A percentile compares a stretch with the other conserved stretches of the same genome.
These are phyloP conservation scores for Drosophila mulleri DNA, from an alignment of 2,888 invertebrate species.

Conservation along the genomic window DNA sequence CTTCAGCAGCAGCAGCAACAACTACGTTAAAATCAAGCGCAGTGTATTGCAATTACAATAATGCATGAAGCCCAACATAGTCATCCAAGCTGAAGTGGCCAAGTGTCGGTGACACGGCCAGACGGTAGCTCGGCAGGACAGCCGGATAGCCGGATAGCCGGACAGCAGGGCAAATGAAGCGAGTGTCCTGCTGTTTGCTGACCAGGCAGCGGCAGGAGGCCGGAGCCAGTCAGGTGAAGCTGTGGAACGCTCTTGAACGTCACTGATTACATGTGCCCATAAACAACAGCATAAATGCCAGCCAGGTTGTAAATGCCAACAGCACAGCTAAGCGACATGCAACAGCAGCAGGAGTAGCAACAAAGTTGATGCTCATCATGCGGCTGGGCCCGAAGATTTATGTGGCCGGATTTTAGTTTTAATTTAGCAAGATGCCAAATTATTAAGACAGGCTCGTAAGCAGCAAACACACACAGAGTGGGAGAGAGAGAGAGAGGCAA, in stretches of 20 bases:
- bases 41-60: constrained; percentile 63
- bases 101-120: constrained; percentile 49
- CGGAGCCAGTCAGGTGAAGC: constrained; percentile 42
- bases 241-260: constrained; percentile 41
- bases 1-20: constrained; percentile 33
- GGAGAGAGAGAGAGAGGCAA: no score
- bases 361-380: constrained; percentile 33
- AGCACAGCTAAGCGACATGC: constrained; percentile 25
- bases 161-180: constrained; percentile 57
- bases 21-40: constrained; percentile 21
- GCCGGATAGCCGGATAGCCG: constrained; percentile 15
- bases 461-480: not conserved
- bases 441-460: constrained; percentile 61
- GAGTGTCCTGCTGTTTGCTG: constrained; percentile 35
- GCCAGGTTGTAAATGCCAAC: constrained; percentile 49
- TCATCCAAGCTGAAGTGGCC: constrained; percentile 42
- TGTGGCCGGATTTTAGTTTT: constrained; percentile 71
- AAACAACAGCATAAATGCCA: constrained; percentile 64
- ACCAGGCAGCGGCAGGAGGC: constrained; percentile 11
- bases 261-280: constrained; percentile 74
- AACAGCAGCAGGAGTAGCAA: constrained; percentile 15
- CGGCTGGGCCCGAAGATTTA: constrained; percentile 47
- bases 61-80: constrained; percentile 45
- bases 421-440: constrained; percentile 72
- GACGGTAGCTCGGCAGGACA: constrained; percentile 27